These are phyloP conservation scores for Leptonema lineaticorne DNA, from an alignment of 1,140 invertebrate species.

Conservation along the genomic window DNA sequence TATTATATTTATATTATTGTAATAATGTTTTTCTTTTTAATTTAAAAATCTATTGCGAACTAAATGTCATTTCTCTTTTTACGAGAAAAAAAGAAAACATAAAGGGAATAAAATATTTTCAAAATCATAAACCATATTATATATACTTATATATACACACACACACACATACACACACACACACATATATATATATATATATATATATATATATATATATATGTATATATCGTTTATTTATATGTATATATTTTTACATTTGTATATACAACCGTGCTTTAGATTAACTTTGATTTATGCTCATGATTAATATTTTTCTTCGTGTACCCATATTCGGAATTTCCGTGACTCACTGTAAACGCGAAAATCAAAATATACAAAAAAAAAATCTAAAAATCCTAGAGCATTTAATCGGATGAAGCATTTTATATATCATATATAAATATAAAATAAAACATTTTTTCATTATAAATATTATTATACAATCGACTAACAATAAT, in stretches of 20 bases:
- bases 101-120: too few relatives aligned
- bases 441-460: neutral
- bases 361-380: neutral
- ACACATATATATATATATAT: neutral
- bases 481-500: neutral
- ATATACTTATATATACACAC: neutral
- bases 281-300: constrained; percentile 2
- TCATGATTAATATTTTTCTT: neutral
- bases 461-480: neutral
- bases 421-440: too few relatives aligned
- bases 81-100: too few relatives aligned
- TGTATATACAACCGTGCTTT: neutral
- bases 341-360: neutral
- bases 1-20: too few relatives aligned
- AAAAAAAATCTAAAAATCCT: too few relatives aligned
- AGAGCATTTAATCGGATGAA: neutral
- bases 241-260: neutral
- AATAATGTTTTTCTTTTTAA: too few relatives aligned
- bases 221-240: neutral
- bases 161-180: neutral
- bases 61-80: too few relatives aligned
- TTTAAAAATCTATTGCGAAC: too few relatives aligned
- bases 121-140: too few relatives aligned
- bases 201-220: neutral
- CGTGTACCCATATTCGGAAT: neutral